These are phyloP conservation scores for Hemiscyllium ocellatum DNA, from an alignment of 2,113 vertebrate genomes.

Conservation along the genomic window DNA sequence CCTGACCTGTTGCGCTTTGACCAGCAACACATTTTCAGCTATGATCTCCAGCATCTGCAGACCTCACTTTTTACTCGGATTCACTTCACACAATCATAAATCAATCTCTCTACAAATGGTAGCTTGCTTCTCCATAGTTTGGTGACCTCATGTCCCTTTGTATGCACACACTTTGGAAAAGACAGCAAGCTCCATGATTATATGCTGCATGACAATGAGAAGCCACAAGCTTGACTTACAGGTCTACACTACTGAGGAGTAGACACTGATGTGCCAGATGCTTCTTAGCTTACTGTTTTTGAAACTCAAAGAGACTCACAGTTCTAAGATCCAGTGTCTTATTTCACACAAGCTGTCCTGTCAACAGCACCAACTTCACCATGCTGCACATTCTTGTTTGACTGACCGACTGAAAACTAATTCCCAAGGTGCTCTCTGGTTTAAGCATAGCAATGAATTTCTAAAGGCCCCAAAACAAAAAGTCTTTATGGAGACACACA, in stretches of 20 bases:
- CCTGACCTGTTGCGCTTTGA: too few species aligned
- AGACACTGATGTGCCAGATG: not conserved
- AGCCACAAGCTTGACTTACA: not conserved
- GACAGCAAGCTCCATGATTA: not conserved
- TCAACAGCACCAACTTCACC: slow-evolving; percentile 18
- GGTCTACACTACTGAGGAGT: not conserved
- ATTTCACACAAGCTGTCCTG: slow-evolving; percentile 25
- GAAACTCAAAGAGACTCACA: slow-evolving; percentile 24
- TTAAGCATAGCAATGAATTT: not conserved
- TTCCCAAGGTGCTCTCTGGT: not conserved
- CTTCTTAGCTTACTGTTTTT: not conserved
- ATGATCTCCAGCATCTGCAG: too few species aligned
- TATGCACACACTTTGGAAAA: not conserved
- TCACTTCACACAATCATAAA: not conserved
- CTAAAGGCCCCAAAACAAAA: not conserved
- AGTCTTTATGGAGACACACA: not conserved
- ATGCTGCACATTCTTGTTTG: not conserved
- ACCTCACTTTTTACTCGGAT: too few species aligned
- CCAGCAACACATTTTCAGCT: too few species aligned
- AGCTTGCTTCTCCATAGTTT: not conserved
- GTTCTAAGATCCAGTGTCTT: not conserved
- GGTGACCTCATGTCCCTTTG: not conserved
- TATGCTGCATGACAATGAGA: not conserved
- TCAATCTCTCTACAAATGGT: not conserved
- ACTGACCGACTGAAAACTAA: not conserved